Base-by-base conservation (phyloP, 2,888 invertebrate species). In the Amiota mariae region DNA sequence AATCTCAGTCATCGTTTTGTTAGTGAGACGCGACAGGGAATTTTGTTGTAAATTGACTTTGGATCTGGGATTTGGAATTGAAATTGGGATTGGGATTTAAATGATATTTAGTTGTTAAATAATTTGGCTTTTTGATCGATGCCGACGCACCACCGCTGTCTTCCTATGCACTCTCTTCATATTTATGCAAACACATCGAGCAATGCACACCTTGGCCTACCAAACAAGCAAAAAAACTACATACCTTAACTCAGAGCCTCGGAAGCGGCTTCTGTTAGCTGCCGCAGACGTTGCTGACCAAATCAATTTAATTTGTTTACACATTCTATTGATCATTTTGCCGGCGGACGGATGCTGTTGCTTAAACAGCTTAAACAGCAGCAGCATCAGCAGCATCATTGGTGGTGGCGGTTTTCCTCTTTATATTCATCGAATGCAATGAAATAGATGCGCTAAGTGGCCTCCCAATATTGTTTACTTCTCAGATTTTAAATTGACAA, bases 401-500 rank as follows among this genome's bases (percentile, higher is more conserved):
- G 24, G 46, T 56, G 61, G 71, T 78, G 20, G 0, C 48, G 15
- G 48, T 49, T 54, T 51, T 47, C 59, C 20, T 59, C 20, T 59
- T 20, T 59, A 11, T 59, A 9, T 1, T 11, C 11, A 63, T 36
- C 36, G 36, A 36, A 6, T 36, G 67, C 67, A n/a, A n/a, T 15
- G 82, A 81, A 83, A 85, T 36, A 81, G 85, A 84, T 77, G 79
- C 80, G 84, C 85, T 83, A 83, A 83, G 83, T 83, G 83, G 82
- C 8, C 18, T 51, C 54, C 12, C 54, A 20, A 18, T 36, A 36
- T 56, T 76, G 71, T 76, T 75, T 76, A 64, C 71, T 67, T 49
- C 72, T 59, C 73, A 71, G 74, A 73, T 72, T 76, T 77, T 36
- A 18, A 73, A 59, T 84, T 81, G 85, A 83, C 83, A 84, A 84